A percentile compares a stretch with the other conserved stretches of the same genome.
These are phyloP conservation scores for Jordanella pulchra DNA, from an alignment of 2,797 vertebrate genomes.

Conservation along the genomic window DNA sequence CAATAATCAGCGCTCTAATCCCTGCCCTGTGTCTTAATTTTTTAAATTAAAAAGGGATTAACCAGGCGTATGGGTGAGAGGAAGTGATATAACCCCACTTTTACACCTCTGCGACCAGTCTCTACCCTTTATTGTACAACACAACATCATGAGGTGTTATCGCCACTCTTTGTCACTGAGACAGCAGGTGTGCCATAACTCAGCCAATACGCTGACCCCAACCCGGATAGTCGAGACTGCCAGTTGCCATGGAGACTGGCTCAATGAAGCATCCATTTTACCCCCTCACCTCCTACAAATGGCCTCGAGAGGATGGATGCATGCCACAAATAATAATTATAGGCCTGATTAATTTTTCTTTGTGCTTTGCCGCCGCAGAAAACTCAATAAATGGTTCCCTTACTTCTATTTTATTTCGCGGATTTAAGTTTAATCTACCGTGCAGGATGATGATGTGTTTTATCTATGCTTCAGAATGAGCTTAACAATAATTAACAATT, in stretches of 20 bases:
- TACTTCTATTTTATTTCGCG: background rate
- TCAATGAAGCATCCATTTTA: constrained; percentile 68
- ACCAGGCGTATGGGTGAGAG: constrained; percentile 22
- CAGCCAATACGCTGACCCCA: constrained; percentile 66
- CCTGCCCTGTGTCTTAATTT: background rate
- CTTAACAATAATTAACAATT: constrained; percentile 9
- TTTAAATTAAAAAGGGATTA: constrained; percentile 15
- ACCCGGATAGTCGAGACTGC: constrained; percentile 64
- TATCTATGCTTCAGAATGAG: constrained; percentile 4
- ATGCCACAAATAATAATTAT: constrained; percentile 58
- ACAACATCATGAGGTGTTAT: constrained; percentile 22
- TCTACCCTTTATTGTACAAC: background rate
- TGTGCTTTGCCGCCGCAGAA: background rate
- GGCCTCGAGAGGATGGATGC: constrained; percentile 56
- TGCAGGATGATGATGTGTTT: background rate
- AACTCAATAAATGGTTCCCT: background rate
- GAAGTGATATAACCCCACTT: background rate
- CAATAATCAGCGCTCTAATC: background rate
- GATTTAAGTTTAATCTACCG: constrained; percentile 17
- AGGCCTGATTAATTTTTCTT: constrained; percentile 25
- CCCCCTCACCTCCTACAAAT: constrained; percentile 34
- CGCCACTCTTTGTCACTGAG: constrained; percentile 68
- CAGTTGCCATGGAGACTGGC: constrained; percentile 78
- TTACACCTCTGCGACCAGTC: constrained; percentile 12
- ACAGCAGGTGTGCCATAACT: constrained; percentile 75